These are phyloP conservation scores for Hypsopygia costalis DNA, from an alignment of 2,888 invertebrate species.

Conservation along the genomic window DNA sequence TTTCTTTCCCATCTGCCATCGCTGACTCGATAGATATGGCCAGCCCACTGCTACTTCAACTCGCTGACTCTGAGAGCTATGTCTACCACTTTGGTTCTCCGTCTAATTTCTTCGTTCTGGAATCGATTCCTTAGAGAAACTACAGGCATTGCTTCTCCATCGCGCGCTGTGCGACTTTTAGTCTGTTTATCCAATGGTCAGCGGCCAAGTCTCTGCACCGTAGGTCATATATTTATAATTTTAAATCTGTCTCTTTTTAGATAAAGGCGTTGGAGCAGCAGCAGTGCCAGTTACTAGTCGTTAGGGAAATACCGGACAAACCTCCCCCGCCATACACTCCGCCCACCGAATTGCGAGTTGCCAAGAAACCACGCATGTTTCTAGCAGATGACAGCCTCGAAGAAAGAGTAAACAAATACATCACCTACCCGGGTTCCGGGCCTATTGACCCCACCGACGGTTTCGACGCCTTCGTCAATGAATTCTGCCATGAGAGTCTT, in stretches of 20 bases:
- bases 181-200: too few relatives aligned
- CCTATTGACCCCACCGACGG: constrained; percentile 34
- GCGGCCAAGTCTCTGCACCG: too few relatives aligned
- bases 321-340: constrained; percentile 73
- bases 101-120: too few relatives aligned
- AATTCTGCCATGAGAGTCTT: constrained; percentile 53
- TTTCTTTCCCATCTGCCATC: too few relatives aligned
- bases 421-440: constrained; percentile 18
- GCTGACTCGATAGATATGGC: too few relatives aligned
- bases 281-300: constrained; percentile 57
- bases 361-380: constrained; percentile 41
- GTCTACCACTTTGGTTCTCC: too few relatives aligned
- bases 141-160: too few relatives aligned
- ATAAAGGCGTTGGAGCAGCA: constrained; percentile 71
- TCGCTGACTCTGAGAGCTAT: too few relatives aligned
- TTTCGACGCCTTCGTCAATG: constrained; percentile 52
- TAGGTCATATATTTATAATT: too few relatives aligned
- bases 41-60: too few relatives aligned
- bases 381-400: constrained; percentile 33
- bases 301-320: constrained; percentile 71
- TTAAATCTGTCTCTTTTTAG: constrained; percentile 46
- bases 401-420: constrained; percentile 36
- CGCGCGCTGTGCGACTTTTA: too few relatives aligned
- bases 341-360: constrained; percentile 38
- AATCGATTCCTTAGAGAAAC: too few relatives aligned